Percentiles rank a stretch among this genome's conserved stretches.
These are phyloP conservation scores for Hipposideros larvatus DNA, from an alignment of 2,797 vertebrate species.

Conservation along the genomic window DNA sequence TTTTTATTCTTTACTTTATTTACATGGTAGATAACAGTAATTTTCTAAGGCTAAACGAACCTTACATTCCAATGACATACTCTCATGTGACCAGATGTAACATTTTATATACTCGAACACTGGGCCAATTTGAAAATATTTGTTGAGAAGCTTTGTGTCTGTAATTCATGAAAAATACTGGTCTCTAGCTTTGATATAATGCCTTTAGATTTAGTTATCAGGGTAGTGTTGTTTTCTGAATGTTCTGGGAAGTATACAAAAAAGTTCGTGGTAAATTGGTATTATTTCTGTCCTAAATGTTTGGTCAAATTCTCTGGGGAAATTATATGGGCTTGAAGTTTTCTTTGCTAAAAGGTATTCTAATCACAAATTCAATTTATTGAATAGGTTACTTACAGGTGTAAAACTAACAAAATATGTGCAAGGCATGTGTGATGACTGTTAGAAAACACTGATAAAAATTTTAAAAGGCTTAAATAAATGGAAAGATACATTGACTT, in stretches of 20 bases:
- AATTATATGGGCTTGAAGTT: neutral
- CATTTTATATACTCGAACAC: neutral
- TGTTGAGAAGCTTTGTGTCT: neutral
- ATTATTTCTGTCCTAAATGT: neutral
- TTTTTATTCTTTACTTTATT: slow-evolving; percentile 14
- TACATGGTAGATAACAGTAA: neutral
- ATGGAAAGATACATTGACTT: neutral
- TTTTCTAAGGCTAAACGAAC: neutral
- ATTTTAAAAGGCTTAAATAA: neutral
- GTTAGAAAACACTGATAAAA: slow-evolving; percentile 14
- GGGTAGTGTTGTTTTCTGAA: too few relatives aligned
- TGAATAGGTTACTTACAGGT: neutral
- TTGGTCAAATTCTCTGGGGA: neutral
- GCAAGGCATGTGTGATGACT: neutral
- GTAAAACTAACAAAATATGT: slow-evolving; percentile 16
- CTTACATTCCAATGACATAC: neutral
- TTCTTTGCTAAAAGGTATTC: slow-evolving; percentile 26
- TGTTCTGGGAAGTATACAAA: neutral
- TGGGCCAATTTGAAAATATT: neutral
- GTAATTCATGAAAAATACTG: slow-evolving; percentile 11
- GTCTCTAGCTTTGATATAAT: neutral
- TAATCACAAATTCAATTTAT: slow-evolving; percentile 9
- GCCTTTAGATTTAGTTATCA: neutral
- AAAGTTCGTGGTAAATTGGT: neutral
- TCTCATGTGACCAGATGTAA: neutral